Percentiles rank a stretch among this genome's conserved stretches.
Conservation (phyloP, 92 coral and sea anemone genomes). For the Chrysogorgia sp. region DNA sequence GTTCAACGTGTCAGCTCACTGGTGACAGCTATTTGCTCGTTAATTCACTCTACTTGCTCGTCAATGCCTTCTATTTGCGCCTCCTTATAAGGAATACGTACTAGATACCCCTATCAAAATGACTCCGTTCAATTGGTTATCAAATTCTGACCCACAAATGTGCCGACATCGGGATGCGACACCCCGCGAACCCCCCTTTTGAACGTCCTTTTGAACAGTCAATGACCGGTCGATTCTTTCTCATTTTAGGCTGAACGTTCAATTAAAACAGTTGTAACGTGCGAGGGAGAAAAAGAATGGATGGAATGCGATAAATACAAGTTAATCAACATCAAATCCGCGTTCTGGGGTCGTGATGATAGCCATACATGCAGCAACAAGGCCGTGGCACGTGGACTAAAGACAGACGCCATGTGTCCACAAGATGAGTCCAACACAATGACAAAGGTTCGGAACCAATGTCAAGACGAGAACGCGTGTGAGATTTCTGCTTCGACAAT, state of each 20-base stretch:
- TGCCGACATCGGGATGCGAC: too few species aligned
- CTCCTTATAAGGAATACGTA: too few species aligned
- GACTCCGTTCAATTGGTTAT: too few species aligned
- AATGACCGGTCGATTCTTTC: not conserved
- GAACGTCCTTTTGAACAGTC: too few species aligned
- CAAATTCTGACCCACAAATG: too few species aligned
- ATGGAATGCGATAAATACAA: conserved; percentile 95
- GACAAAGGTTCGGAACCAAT: conserved; percentile 84
- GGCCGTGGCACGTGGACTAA: conserved; percentile 84
- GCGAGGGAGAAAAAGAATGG: conserved; percentile 99
- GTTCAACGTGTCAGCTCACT: too few species aligned
- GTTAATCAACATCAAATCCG: conserved; percentile 84
- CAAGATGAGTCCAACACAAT: conserved; percentile 69
- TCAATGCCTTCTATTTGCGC: too few species aligned
- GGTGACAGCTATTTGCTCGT: too few species aligned
- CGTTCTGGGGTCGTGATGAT: conserved; percentile 99
- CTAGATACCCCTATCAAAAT: too few species aligned
- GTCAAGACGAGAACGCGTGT: conserved; percentile 99
- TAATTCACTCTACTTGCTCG: too few species aligned
- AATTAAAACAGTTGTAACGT: conserved; percentile 35
- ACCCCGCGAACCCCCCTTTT: too few species aligned
- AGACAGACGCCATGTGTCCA: conserved; percentile 84
- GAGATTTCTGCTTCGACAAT: conserved; percentile 96
- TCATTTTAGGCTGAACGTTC: not conserved
- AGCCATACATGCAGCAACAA: conserved; percentile 92